Conservation (phyloP, 2,797 vertebrate genomes). For the Bradypodion ventrale region DNA sequence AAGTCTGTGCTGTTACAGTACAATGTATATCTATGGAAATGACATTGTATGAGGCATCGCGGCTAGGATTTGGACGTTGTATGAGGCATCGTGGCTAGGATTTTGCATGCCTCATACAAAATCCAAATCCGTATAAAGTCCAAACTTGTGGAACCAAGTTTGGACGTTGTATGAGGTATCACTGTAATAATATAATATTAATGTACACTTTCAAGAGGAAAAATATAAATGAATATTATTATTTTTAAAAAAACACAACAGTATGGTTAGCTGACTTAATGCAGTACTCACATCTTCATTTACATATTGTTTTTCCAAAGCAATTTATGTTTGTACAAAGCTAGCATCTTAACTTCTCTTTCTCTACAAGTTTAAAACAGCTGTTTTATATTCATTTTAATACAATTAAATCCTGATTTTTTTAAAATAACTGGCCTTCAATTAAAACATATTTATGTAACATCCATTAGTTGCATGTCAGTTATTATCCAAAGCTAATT, state of each 20-base stretch:
- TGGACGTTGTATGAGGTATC: too few species aligned
- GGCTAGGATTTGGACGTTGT: too few species aligned
- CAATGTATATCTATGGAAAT: too few species aligned
- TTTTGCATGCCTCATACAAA: too few species aligned
- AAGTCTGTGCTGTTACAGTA: too few species aligned
- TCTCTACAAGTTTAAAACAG: not conserved
- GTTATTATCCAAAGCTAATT: conserved; percentile 54
- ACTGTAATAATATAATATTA: conserved; percentile 46
- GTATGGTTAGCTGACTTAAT: conserved; percentile 58
- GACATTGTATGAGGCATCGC: too few species aligned
- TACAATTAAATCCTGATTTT: conserved; percentile 35
- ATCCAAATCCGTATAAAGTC: too few species aligned
- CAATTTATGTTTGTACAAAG: conserved; percentile 63
- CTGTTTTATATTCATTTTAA: conserved; percentile 41
- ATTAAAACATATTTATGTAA: conserved; percentile 50
- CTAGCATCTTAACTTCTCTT: conserved; percentile 46
- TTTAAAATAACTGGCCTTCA: conserved; percentile 15
- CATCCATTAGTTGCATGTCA: conserved; percentile 11
- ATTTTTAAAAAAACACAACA: too few species aligned
- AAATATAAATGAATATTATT: conserved; percentile 66
- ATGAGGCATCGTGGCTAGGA: too few species aligned
- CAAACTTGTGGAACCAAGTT: too few species aligned
- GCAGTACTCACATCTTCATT: conserved; percentile 53
- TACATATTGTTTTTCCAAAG: conserved; percentile 67
- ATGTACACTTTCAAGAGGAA: conserved; percentile 53